Evolutionary conservation across 2,888 invertebrate species (phyloP), one percentile per base, ranked within the genome.

Genomic region (Drosophila leonis): DNA sequence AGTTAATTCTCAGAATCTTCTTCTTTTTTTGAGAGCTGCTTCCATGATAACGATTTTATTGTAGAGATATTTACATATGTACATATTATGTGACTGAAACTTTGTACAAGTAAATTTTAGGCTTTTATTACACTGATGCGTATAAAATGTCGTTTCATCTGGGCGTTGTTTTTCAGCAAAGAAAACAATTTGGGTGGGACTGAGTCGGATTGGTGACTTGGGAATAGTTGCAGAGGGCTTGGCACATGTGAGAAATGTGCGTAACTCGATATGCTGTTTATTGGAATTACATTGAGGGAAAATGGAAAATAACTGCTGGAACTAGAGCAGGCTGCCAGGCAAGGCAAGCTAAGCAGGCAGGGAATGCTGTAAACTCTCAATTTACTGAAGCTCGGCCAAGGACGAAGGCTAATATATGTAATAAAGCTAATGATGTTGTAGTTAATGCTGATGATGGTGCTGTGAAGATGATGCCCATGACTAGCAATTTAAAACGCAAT

Each of bases 401-500:
- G 69, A 70, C 67, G 27, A 31, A n/a, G 60, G 67, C 72, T 69
- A 64, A 66, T 68, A 56, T 55, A 62, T 57, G 60, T 60, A 66
- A 67, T 75, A 55, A 64, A 37, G 57, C 35, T 55, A 67, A 55
- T 60, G 51, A 44, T 49, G 63, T 54, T 70, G 66, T 31, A 57
- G 59, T 41, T 64, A 62, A 48, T 51, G 51, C 37, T 62, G 64
- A 56, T 74, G 65, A 37, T 60, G 59, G 41, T 56, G 64, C 48
- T 54, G 52, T 39, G 39, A 52, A 55, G 61, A 62, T 73, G 74
- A 70, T 74, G 72, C 64, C 65, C 72, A 74, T 89, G 80, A 76
- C 77, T 73, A 66, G 85, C 88, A 90, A 90, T 85, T 90, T 88
- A 72, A 75, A 80, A 80, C 80, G 55, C 76, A 82, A 88, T 88